Conservation (phyloP, 1,140 invertebrate species). For the Trichonephila clavata region DNA sequence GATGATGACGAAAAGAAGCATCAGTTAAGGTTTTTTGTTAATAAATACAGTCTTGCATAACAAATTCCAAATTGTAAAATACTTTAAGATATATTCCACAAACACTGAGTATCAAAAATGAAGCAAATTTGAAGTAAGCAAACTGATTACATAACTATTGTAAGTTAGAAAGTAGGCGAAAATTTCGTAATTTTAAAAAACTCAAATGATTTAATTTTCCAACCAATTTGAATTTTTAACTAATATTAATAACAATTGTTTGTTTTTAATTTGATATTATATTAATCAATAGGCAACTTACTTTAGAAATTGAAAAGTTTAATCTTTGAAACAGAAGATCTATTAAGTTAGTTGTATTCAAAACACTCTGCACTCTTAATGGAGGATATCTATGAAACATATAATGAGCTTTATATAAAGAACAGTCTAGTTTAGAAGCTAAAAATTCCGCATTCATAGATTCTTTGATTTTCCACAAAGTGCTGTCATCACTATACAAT, state of each 20-base stretch:
- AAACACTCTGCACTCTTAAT: conserved; percentile 40
- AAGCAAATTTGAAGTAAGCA: no score
- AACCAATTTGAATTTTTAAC: background rate
- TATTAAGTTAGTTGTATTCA: conserved; percentile 2
- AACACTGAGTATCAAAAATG: no score
- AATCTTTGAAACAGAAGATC: conserved; percentile 29
- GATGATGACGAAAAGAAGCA: no score
- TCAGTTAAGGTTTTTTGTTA: no score
- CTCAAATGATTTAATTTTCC: no score
- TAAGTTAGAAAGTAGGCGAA: no score
- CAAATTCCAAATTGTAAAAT: no score
- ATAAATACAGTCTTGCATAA: no score
- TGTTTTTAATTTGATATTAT: background rate
- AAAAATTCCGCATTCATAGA: conserved; percentile 68
- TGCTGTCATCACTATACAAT: background rate
- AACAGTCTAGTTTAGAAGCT: conserved; percentile 20
- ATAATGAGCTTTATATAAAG: conserved; percentile 1
- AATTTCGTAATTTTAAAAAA: no score
- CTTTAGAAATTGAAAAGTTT: conserved; percentile 24
- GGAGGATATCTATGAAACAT: conserved; percentile 43
- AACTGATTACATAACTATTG: no score
- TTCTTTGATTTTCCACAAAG: conserved; percentile 15
- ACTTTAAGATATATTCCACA: no score
- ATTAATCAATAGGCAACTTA: background rate
- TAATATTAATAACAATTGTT: background rate